phyloP scores from a whole-genome alignment of 2,113 vertebrate species.

The Rhynchopsitta pachyrhyncha region DNA sequence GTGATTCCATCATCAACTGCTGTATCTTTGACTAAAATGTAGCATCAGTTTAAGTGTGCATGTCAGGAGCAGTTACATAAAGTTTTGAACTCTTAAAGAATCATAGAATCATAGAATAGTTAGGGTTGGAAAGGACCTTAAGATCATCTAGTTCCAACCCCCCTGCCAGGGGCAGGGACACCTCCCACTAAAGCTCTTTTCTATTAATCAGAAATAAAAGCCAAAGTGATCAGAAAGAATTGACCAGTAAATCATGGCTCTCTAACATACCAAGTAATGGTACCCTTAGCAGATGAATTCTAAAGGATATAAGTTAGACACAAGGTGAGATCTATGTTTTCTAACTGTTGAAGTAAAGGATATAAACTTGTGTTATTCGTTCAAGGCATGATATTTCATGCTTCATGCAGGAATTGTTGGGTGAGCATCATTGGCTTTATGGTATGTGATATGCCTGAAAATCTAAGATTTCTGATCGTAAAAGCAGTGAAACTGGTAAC shows the following conservation, averaged over 20 bases:
- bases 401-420: background rate
- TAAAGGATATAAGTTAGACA: accelerated
- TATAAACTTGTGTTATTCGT: background rate
- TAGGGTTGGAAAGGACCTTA: too few relatives aligned
- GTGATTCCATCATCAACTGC: background rate
- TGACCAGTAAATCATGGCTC: background rate
- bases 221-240: background rate
- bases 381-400: background rate
- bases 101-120: too few relatives aligned
- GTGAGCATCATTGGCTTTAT: background rate
- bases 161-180: too few relatives aligned
- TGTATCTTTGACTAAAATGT: background rate
- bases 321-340: background rate
- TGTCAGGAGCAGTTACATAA: background rate
- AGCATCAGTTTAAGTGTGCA: background rate
- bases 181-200: background rate
- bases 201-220: background rate
- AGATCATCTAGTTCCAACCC: too few relatives aligned
- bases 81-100: background rate
- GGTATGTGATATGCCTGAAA: background rate
- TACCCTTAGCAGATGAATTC: background rate
- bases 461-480: accelerated
- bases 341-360: background rate
- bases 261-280: background rate
- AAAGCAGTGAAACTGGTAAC: background rate